Evolutionary conservation across 2,113 vertebrate genomes (phyloP), one percentile per base, ranked within the genome.

Genomic region (Sminthopsis crassicaudata): DNA sequence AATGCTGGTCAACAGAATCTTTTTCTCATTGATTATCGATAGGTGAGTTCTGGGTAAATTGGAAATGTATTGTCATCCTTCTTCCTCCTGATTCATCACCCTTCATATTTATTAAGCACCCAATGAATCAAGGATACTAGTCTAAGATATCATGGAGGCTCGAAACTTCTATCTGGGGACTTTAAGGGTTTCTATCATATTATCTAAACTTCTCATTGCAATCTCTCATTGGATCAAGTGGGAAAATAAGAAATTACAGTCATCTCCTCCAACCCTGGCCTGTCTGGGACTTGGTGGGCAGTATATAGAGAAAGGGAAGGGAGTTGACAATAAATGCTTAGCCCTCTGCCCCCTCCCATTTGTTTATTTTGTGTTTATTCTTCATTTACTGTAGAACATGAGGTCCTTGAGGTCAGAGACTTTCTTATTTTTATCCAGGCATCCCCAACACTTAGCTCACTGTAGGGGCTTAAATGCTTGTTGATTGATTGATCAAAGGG

Each of bases 1-100:
- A 93, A 89, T 95, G 25, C 42, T 90, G 92, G 30, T 93, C 91
- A 36, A 67, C 12, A 36, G 27, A 60, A 96, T 92, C 90, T 94
- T 23, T 93, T 89, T 95, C 94, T 42, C 90, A 90, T 36, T 36
- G 10, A 36, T 10, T 60, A 60, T 10, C 0, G 23, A 25, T 94
- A 91, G 48, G 11, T 91, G 53, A 95, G 94, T 92, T 92, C 54
- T 89, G 26, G 67, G 3, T 36, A 12, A 46, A 5, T 57, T 90
- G 46, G 53, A 91, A 53, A 67, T 76, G 30, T 36, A 14, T 22
- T 92, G 10, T 90, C 67, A 9, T 0, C 55, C 46, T 92, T 1
- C 55, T 46, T 92, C 90, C 52, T 90, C 95, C 19, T 93, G 24
- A 27, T 46, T 90, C 22, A 48, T 30, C 89, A 50, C 14, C 11